Conservation (phyloP, 2,797 vertebrate species). For the Limosa lapponica region DNA sequence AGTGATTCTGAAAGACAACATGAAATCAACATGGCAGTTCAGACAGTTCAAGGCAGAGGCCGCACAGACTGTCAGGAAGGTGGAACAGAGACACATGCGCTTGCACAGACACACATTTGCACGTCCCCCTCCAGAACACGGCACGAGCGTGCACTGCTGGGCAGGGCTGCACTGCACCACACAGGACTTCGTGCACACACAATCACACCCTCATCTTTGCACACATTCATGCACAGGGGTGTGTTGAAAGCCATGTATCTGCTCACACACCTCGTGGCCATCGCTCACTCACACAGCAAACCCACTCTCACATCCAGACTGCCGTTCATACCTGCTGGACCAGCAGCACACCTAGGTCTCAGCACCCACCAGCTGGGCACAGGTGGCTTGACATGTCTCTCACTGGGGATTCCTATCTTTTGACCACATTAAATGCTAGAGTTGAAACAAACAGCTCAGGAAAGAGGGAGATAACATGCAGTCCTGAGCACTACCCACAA, state of each 20-base stretch:
- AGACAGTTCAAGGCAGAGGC: constrained; percentile 74
- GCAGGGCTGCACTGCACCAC: background rate
- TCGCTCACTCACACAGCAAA: background rate
- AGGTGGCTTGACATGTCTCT: background rate
- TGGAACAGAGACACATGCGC: constrained; percentile 4
- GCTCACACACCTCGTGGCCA: background rate
- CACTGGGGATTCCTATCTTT: background rate
- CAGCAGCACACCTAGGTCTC: background rate
- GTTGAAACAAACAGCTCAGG: background rate
- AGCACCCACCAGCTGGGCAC: background rate
- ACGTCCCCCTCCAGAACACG: background rate
- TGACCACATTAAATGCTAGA: background rate
- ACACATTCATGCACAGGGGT: background rate
- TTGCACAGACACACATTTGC: constrained; percentile 32
- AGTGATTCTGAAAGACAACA: constrained; percentile 98
- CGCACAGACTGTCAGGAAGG: constrained; percentile 57
- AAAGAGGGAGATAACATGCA: background rate
- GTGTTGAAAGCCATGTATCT: background rate
- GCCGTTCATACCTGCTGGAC: rapidly evolving
- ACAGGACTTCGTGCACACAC: background rate
- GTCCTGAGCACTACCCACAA: background rate
- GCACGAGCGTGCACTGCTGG: background rate
- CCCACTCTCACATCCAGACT: background rate
- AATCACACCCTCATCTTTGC: background rate
- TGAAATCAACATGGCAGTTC: constrained; percentile 87